These are phyloP conservation scores for Euura saliciscinereae DNA, from an alignment of 1,140 invertebrate species.

Conservation along the genomic window DNA sequence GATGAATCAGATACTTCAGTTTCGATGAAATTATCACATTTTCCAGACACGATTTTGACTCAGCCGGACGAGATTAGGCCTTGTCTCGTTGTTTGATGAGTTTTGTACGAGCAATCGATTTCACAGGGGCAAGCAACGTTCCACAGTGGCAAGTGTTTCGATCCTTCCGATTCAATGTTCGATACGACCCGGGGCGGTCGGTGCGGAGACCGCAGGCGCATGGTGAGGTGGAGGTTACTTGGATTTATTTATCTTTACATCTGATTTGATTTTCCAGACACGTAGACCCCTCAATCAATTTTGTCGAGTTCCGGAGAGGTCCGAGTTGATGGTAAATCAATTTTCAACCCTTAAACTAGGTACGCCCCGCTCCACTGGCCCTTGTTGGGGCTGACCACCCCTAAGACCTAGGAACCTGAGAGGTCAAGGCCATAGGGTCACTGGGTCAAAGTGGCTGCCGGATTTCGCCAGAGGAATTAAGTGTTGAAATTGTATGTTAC, in stretches of 20 bases:
- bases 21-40: no score
- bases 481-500: no score
- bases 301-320: not conserved
- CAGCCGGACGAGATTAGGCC: no score
- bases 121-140: no score
- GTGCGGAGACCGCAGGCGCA: not conserved
- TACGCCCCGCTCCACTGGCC: no score
- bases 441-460: not conserved
- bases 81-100: no score
- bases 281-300: not conserved
- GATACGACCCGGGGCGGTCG: not conserved
- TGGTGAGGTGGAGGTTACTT: not conserved
- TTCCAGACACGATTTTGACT: no score
- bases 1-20: no score
- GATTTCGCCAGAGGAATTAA: not conserved
- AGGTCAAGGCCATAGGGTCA: not conserved
- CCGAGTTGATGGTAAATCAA: not conserved
- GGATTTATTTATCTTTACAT: constrained; percentile 7
- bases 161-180: not conserved
- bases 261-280: constrained; percentile 2
- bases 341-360: not conserved
- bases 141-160: not conserved
- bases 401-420: no score
- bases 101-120: no score
- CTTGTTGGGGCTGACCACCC: no score